phyloP scores from a whole-genome alignment of 1,140 invertebrate genomes.

The Drosophila sp. region DNA sequence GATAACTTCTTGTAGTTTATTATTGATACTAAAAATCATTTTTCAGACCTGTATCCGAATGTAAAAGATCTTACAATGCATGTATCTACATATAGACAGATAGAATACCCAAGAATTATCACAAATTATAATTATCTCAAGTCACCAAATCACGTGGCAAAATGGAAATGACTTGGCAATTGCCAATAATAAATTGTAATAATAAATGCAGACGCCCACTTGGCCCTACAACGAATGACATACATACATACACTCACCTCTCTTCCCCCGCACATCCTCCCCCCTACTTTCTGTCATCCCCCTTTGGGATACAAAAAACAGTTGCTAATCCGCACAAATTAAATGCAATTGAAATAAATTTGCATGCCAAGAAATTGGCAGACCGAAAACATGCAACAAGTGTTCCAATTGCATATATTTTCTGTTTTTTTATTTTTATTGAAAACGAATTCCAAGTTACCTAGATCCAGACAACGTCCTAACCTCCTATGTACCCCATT shows the following conservation, averaged over 20 bases:
- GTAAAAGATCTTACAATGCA: too few species aligned
- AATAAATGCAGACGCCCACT: constrained; percentile 52
- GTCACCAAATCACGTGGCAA: constrained; percentile 30
- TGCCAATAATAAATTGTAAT: constrained; percentile 66
- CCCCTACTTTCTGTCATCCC: neutral
- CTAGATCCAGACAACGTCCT: constrained; percentile 2
- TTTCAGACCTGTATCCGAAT: too few species aligned
- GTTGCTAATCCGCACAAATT: constrained; percentile 75
- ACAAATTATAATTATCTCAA: constrained; percentile 15
- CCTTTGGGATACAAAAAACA: constrained; percentile 26
- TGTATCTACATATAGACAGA: neutral
- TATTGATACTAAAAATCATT: too few species aligned
- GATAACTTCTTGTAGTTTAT: too few species aligned
- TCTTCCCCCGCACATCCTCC: neutral
- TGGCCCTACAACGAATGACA: constrained; percentile 22
- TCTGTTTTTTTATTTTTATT: constrained; percentile 50
- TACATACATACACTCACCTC: constrained; percentile 32
- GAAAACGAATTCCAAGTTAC: constrained; percentile 65
- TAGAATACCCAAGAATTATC: constrained; percentile 1
- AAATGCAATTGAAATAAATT: constrained; percentile 82
- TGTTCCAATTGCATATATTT: constrained; percentile 76
- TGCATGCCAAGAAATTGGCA: constrained; percentile 64
- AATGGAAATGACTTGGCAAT: constrained; percentile 49
- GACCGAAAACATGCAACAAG: constrained; percentile 63
- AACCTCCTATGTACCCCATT: neutral